phyloP scores from a whole-genome alignment of 2,113 vertebrate genomes.

The Leucopternis melanops region DNA sequence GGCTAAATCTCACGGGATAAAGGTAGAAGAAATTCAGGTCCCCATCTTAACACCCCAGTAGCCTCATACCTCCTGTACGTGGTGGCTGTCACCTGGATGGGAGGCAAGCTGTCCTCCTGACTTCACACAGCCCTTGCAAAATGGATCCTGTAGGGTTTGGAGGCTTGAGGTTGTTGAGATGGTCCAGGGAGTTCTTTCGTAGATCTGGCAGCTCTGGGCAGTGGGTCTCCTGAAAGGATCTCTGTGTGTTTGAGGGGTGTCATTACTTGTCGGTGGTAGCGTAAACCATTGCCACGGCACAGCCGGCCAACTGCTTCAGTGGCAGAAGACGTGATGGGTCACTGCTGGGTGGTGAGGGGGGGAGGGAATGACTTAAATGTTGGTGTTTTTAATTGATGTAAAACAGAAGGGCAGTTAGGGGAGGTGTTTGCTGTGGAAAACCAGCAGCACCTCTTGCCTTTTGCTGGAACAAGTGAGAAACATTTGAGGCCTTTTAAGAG shows the following conservation, averaged over 20 bases:
- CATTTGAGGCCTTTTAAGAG: slow-evolving; percentile 1
- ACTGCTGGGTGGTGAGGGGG: fast-evolving
- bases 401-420: slow-evolving; percentile 30
- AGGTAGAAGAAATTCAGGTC: neutral
- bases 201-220: neutral
- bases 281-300: neutral
- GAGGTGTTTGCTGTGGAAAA: slow-evolving; percentile 49
- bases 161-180: neutral
- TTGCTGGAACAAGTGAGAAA: slow-evolving; percentile 26
- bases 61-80: fast-evolving
- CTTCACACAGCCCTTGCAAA: neutral
- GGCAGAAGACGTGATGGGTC: neutral
- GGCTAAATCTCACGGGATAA: neutral
- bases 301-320: neutral
- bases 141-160: neutral
- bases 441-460: slow-evolving; percentile 25
- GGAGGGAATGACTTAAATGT: neutral
- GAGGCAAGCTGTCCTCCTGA: fast-evolving
- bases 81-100: neutral
- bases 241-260: neutral
- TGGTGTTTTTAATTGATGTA: slow-evolving; percentile 4
- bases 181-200: neutral
- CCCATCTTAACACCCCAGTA: neutral
- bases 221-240: neutral
- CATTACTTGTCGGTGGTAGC: neutral